Percentiles rank a stretch among this genome's conserved stretches.
phyloP scores from a whole-genome alignment of 2,113 vertebrate species.

The Notarius quadriscutis region DNA sequence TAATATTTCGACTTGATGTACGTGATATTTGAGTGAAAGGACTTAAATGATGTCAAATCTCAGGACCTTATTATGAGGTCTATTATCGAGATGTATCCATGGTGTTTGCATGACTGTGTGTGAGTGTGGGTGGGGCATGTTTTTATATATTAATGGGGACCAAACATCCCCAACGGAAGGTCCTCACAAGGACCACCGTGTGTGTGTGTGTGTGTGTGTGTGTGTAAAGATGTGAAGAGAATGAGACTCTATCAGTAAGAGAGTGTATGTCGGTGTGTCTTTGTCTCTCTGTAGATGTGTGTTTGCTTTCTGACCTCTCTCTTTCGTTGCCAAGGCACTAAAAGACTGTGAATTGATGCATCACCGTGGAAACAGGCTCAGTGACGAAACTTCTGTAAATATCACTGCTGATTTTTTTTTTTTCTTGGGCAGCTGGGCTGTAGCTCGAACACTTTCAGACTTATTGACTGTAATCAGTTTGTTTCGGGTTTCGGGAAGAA shows the following conservation, averaged over 20 bases:
- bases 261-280: not conserved
- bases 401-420: slow-evolving; percentile 25
- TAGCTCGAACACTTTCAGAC: not conserved
- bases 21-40: not conserved
- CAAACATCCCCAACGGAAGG: too few species aligned
- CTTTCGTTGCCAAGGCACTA: slow-evolving; percentile 66
- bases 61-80: not conserved
- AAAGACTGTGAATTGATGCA: slow-evolving; percentile 57
- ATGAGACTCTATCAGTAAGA: slow-evolving; percentile 2
- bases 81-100: not conserved
- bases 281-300: slow-evolving; percentile 9
- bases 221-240: not conserved
- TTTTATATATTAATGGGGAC: not conserved
- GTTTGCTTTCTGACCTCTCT: slow-evolving; percentile 60
- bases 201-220: slow-evolving; percentile 16
- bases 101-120: not conserved
- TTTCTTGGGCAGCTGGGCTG: not conserved
- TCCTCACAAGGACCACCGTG: not conserved
- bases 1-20: not conserved
- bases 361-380: slow-evolving; percentile 65
- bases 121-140: not conserved
- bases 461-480: not conserved
- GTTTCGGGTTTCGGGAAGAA: not conserved
- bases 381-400: slow-evolving; percentile 39
- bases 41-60: not conserved